phyloP scores from a whole-genome alignment of 2,888 invertebrate species.

The Eupithecia exiguata region DNA sequence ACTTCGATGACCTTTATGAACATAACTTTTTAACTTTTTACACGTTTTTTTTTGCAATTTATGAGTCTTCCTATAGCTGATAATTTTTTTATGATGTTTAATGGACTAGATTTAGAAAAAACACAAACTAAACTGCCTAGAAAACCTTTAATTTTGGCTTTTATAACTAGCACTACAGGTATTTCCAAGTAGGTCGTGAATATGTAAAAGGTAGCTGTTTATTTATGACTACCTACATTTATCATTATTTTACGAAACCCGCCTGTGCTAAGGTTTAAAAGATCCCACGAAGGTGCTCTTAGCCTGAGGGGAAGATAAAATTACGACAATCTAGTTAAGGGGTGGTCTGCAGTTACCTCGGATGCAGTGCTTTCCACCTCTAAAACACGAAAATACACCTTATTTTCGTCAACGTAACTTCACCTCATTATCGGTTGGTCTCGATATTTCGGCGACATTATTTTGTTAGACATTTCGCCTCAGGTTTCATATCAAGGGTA shows the following conservation, averaged over 20 bases:
- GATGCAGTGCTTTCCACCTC: conserved; percentile 39
- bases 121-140: too few species aligned
- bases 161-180: too few species aligned
- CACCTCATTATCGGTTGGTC: conserved; percentile 37
- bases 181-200: too few species aligned
- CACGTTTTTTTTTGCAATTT: too few species aligned
- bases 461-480: conserved; percentile 6
- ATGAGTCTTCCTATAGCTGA: too few species aligned
- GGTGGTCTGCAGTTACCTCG: conserved; percentile 54
- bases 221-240: background rate
- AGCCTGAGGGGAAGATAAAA: conserved; percentile 52
- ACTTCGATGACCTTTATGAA: background rate
- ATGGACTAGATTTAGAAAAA: background rate
- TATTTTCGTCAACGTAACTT: conserved; percentile 46
- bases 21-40: too few species aligned
- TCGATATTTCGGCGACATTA: conserved; percentile 14
- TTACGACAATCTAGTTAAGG: conserved; percentile 63
- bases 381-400: conserved; percentile 48
- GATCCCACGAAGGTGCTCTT: conserved; percentile 30
- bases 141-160: too few species aligned
- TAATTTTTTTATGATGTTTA: background rate
- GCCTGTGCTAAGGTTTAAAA: conserved; percentile 27
- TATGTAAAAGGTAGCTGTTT: too few species aligned
- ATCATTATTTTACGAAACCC: background rate
- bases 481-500: conserved; percentile 5